These are phyloP conservation scores for Endotricha flammealis DNA, from an alignment of 2,888 invertebrate species.

Conservation along the genomic window DNA sequence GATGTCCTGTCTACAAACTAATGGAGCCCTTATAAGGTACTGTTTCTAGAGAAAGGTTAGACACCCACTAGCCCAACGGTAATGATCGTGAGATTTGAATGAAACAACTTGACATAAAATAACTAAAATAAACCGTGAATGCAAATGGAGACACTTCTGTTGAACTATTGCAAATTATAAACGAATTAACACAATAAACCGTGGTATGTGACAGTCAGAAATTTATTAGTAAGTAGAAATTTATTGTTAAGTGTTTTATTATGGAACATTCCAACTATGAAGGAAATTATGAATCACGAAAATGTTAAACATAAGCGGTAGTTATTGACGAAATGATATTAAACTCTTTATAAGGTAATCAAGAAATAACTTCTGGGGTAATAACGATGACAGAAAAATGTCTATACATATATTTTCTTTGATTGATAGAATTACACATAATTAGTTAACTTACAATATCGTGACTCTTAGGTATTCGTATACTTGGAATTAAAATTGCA, in stretches of 20 bases:
- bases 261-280: slow-evolving; percentile 21
- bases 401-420: too few species aligned
- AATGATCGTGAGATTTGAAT: slow-evolving; percentile 48
- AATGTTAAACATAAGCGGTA: slow-evolving; percentile 4
- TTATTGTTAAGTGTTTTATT: too few species aligned
- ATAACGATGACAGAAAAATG: too few species aligned
- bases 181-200: slow-evolving; percentile 12
- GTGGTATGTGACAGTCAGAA: slow-evolving; percentile 19
- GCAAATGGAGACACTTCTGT: slow-evolving; percentile 7
- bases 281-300: slow-evolving; percentile 23
- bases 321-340: slow-evolving; percentile 6
- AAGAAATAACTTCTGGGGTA: too few species aligned
- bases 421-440: too few species aligned
- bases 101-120: slow-evolving; percentile 36
- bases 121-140: slow-evolving; percentile 30
- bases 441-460: too few species aligned
- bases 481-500: too few species aligned
- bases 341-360: too few species aligned
- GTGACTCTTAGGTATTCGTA: too few species aligned
- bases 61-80: slow-evolving; percentile 48
- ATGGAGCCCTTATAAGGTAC: slow-evolving; percentile 57
- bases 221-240: too few species aligned
- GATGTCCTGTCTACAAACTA: slow-evolving; percentile 38
- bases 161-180: background rate
- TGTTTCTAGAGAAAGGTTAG: slow-evolving; percentile 44